phyloP scores from a whole-genome alignment of 2,797 vertebrate genomes.

The Numenius phaeopus region DNA sequence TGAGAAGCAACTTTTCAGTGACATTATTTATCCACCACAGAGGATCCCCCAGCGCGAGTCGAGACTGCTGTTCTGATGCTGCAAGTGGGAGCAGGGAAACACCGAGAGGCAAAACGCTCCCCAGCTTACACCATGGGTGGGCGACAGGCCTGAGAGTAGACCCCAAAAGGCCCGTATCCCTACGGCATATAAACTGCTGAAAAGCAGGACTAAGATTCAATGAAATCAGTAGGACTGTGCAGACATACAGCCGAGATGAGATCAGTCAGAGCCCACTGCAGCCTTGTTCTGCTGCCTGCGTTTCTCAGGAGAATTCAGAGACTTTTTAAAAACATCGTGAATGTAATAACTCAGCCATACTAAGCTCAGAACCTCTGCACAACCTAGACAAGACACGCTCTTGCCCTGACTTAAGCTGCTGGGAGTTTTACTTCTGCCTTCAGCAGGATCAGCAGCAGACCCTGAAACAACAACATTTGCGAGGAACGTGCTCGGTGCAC shows the following conservation, averaged over 20 bases:
- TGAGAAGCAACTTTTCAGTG: background rate
- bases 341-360: background rate
- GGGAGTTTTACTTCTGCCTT: background rate
- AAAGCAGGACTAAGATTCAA: background rate
- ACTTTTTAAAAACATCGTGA: background rate
- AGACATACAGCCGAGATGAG: background rate
- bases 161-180: no score
- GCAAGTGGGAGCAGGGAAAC: background rate
- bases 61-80: background rate
- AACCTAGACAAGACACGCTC: background rate
- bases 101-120: background rate
- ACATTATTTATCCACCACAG: no score
- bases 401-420: background rate
- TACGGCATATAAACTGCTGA: background rate
- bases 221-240: background rate
- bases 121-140: fast-evolving
- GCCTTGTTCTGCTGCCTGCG: background rate
- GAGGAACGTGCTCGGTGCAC: background rate
- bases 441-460: background rate
- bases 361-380: background rate
- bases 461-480: background rate
- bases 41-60: background rate
- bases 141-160: fast-evolving
- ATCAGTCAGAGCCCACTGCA: background rate
- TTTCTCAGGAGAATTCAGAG: background rate